Base-by-base conservation (phyloP, 2,113 vertebrate species). In the Sialia sialis region DNA sequence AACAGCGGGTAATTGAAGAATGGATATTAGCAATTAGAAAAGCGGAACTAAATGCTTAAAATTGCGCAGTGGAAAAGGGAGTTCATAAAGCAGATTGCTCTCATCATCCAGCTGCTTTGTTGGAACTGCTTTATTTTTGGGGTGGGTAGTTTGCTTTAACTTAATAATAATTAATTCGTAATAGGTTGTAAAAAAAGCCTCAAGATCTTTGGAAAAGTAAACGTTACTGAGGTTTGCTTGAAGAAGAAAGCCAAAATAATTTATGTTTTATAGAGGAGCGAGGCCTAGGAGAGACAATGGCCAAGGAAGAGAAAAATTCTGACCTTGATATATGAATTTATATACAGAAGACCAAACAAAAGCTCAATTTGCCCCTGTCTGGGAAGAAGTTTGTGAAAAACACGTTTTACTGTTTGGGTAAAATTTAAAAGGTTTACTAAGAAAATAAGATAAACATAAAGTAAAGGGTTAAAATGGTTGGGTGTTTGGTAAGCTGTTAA, bases 151-250 rank as follows among this genome's bases (percentile, higher is more conserved):
- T 80, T 74, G 84, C 22, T 88, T 84, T 69, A 43, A 20, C 36
- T 73, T 89, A 63, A 89, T 88, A 96, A 90, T 72, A 87, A 92
- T 95, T 84, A 92, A 92, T 94, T 94, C 25, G 58, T 69, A 52
- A 81, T 51, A 72, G 80, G 39, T 66, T 18, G 38, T 44, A 76
- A 64, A 92, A 84, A 81, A 69, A 39, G 39, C 69, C 84, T 74
- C 29, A 11, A 77, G 83, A 75, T 80, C 54, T 49, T 52, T 44
- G 48, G 48, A n/a, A 89, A 78, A 87, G 72, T 72, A 52, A 94
- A 86, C 29, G 26, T n/a, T 75, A 46, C 25, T 12, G 54, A 72
- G 44, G 46, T 7, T 73, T 84, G 32, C 66, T 70, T 51, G 43
- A 36, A 36, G 77, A 78, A 27, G 34, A 25, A 1, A 22, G 32